Percentiles rank a stretch among this genome's conserved stretches.
phyloP scores from a whole-genome alignment of 1,140 invertebrate genomes.

The Brachionus plicatilis region DNA sequence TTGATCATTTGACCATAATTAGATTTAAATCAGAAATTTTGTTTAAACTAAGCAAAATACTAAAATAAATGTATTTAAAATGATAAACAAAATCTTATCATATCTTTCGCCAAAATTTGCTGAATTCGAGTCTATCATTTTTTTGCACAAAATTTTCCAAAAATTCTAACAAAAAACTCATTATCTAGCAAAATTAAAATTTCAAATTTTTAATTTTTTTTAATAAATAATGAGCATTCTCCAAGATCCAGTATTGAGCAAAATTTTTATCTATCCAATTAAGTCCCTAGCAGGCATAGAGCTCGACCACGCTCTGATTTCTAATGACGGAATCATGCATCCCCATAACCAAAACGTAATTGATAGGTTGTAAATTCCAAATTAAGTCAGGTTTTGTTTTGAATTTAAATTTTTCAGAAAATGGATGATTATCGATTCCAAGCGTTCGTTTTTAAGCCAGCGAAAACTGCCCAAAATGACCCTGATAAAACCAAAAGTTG shows the following conservation, averaged over 20 bases:
- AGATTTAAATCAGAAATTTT: not conserved
- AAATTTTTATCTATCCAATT: slow-evolving; percentile 32
- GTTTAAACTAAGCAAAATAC: not conserved
- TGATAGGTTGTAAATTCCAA: not conserved
- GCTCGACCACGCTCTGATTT: slow-evolving; percentile 5
- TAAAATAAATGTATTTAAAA: not conserved
- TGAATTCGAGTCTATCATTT: not conserved
- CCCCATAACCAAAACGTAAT: not conserved
- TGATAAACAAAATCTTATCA: not conserved
- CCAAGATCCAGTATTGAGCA: not conserved
- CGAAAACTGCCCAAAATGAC: slow-evolving; percentile 8
- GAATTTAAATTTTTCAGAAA: not conserved
- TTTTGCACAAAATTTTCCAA: not conserved
- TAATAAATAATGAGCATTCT: not conserved
- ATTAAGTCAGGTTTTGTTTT: not conserved
- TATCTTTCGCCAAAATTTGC: not conserved
- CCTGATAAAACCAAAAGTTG: not conserved
- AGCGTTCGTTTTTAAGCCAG: slow-evolving; percentile 12
- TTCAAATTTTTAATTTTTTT: not conserved
- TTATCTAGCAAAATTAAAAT: not conserved
- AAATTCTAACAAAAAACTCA: not conserved
- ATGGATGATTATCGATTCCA: slow-evolving; percentile 35
- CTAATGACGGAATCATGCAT: not conserved
- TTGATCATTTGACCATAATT: not conserved
- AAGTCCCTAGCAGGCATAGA: slow-evolving; percentile 21